These are phyloP conservation scores for Augiades crinisus DNA, from an alignment of 2,888 invertebrate species.

Conservation along the genomic window DNA sequence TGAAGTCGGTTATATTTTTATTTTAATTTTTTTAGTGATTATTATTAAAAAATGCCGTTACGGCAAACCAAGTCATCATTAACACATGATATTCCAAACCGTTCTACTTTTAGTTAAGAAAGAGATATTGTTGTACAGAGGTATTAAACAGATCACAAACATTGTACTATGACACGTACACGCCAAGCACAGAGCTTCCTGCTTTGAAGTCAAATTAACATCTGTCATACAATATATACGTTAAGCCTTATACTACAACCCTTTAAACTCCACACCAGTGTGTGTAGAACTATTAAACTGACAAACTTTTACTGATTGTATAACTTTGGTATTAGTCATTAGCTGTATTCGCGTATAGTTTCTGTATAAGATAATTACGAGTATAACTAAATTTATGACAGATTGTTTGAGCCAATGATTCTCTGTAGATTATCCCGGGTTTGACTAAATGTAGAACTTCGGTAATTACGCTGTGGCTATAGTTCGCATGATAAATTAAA, in stretches of 20 bases:
- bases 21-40: no score
- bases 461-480: constrained; percentile 5
- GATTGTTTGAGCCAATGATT: constrained; percentile 5
- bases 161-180: no score
- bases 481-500: constrained; percentile 1
- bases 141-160: no score
- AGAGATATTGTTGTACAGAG: no score
- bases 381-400: constrained; percentile 9
- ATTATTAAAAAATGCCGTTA: no score
- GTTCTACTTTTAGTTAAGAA: no score
- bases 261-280: background rate
- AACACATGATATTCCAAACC: no score
- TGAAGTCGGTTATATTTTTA: no score
- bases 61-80: no score
- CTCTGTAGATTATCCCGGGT: constrained; percentile 15
- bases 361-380: constrained; percentile 9
- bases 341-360: background rate
- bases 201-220: no score
- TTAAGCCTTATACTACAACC: background rate
- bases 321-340: constrained; percentile 14
- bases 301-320: constrained; percentile 15
- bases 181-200: no score
- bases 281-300: background rate
- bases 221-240: no score
- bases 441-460: constrained; percentile 19